Evolutionary conservation across 2,113 vertebrate genomes (phyloP).

Genomic region (Elachura formosa): DNA sequence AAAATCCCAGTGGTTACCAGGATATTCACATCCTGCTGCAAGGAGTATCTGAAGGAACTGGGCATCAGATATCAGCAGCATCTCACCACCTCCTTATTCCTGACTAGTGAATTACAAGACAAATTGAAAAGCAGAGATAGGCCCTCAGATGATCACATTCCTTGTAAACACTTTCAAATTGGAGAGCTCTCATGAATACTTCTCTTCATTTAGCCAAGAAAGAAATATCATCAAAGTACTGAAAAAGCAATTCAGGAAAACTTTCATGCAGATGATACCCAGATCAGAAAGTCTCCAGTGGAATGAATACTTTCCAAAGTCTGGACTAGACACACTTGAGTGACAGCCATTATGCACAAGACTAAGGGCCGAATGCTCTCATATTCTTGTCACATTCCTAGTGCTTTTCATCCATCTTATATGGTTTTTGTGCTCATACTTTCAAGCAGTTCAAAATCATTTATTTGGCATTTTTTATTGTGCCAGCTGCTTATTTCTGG

Average conservation of each 20-base stretch:
- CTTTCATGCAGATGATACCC: not conserved
- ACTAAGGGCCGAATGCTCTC: not conserved
- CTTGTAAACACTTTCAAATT: not conserved
- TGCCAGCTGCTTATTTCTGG: not conserved
- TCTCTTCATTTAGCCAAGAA: not conserved
- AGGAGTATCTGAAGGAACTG: not conserved
- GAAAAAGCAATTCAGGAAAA: not conserved
- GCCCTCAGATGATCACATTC: not conserved
- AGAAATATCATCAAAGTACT: not conserved
- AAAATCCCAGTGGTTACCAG: not conserved
- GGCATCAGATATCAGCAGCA: not conserved
- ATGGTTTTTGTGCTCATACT: not conserved
- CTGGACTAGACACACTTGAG: not conserved
- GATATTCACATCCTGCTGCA: not conserved
- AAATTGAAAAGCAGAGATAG: not conserved
- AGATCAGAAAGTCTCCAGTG: not conserved
- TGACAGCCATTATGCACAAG: not conserved
- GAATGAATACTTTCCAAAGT: not conserved
- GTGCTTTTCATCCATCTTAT: not conserved
- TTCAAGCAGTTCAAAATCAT: not conserved
- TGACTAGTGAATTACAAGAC: not conserved
- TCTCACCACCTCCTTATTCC: not conserved
- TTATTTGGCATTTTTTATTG: not conserved
- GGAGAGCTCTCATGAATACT: not conserved
- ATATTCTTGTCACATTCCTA: not conserved